Evolutionary conservation across 2,888 invertebrate genomes (phyloP).

Genomic region (Xestia xanthographa): DNA sequence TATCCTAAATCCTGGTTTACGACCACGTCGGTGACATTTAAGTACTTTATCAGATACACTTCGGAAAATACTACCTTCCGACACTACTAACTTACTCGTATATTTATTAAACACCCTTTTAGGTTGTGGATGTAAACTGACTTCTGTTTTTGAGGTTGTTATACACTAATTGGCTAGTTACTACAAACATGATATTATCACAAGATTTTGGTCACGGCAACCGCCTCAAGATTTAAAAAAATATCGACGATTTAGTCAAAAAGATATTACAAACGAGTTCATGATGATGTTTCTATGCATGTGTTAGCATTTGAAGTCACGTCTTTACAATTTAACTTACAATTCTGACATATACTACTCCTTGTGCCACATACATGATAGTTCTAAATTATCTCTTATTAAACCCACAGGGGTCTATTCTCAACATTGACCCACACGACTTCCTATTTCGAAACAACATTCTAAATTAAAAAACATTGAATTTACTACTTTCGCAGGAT

Average conservation of each 20-base stretch:
- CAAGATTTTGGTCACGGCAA: slow-evolving; percentile 6
- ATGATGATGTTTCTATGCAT: neutral
- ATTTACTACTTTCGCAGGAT: slow-evolving; percentile 61
- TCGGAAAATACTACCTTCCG: slow-evolving; percentile 49
- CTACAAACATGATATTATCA: slow-evolving; percentile 14
- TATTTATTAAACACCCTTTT: slow-evolving; percentile 41
- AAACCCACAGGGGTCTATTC: slow-evolving; percentile 16
- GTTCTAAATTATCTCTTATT: neutral
- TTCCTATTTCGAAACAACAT: slow-evolving; percentile 35
- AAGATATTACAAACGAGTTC: neutral
- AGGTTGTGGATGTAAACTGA: slow-evolving; percentile 13
- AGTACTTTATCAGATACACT: slow-evolving; percentile 48
- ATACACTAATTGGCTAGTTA: slow-evolving; percentile 41
- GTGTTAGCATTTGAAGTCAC: no score
- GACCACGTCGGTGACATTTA: slow-evolving; percentile 40
- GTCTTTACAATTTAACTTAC: no score
- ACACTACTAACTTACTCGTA: slow-evolving; percentile 15
- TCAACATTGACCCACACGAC: slow-evolving; percentile 15
- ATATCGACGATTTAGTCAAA: neutral
- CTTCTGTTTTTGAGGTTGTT: slow-evolving; percentile 28
- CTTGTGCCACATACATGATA: neutral
- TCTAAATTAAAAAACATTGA: slow-evolving; percentile 44
- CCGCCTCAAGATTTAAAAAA: neutral
- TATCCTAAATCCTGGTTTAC: slow-evolving; percentile 53
- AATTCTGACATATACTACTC: neutral